A percentile compares a stretch with the other conserved stretches of the same genome.
phyloP scores from a whole-genome alignment of 2,113 vertebrate genomes.

The Falco punctatus region DNA sequence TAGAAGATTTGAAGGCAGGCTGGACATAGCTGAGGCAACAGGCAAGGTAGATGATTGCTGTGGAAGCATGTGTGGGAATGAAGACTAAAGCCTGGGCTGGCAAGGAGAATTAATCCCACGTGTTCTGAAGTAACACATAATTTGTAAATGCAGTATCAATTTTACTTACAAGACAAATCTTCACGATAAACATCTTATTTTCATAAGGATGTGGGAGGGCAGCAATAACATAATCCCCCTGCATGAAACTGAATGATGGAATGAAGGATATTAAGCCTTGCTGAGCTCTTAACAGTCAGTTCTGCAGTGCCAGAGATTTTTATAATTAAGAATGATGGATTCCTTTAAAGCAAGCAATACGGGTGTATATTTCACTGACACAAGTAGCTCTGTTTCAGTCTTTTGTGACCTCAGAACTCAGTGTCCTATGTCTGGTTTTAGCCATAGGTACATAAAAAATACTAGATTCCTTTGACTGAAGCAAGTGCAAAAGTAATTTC shows the following conservation, averaged over 20 bases:
- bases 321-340: neutral
- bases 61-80: neutral
- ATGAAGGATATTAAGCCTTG: neutral
- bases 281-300: neutral
- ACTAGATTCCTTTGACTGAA: neutral
- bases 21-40: neutral
- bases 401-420: neutral
- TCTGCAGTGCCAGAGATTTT: neutral
- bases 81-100: neutral
- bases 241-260: neutral
- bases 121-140: neutral
- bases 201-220: neutral
- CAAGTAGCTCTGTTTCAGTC: neutral
- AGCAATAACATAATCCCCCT: neutral
- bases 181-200: neutral
- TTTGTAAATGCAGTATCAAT: neutral
- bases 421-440: neutral
- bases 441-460: neutral
- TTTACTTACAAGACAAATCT: neutral
- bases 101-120: neutral
- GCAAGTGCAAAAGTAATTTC: neutral
- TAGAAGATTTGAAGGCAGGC: neutral
- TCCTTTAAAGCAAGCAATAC: neutral
- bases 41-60: neutral
- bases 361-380: neutral